Evolutionary conservation across 2,888 invertebrate species (phyloP).

Genomic region (Rhingia campestris): DNA sequence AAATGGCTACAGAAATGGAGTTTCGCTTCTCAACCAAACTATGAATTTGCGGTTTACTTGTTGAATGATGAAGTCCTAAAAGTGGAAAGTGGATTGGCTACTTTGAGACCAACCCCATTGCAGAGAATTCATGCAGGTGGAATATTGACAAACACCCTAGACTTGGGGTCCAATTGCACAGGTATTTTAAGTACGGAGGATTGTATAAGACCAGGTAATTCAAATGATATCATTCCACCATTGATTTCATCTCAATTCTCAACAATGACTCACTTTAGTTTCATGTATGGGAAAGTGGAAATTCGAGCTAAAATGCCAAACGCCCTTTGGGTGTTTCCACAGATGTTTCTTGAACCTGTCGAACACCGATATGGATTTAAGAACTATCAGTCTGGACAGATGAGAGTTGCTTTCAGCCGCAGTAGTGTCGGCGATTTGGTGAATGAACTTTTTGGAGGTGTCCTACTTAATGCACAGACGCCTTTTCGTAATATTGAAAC

Average conservation of each 20-base stretch:
- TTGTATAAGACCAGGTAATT: slow-evolving; percentile 76
- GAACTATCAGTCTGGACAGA: slow-evolving; percentile 86
- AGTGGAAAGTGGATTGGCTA: slow-evolving; percentile 75
- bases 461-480: slow-evolving; percentile 77
- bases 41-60: slow-evolving; percentile 78
- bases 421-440: slow-evolving; percentile 80
- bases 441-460: slow-evolving; percentile 77
- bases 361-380: slow-evolving; percentile 85
- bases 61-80: slow-evolving; percentile 74
- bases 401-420: slow-evolving; percentile 87
- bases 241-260: slow-evolving; percentile 86
- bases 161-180: slow-evolving; percentile 79
- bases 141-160: slow-evolving; percentile 38
- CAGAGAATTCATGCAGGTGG: slow-evolving; percentile 32
- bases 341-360: slow-evolving; percentile 87
- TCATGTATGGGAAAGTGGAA: slow-evolving; percentile 88
- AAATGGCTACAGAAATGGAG: slow-evolving; percentile 61
- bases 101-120: slow-evolving; percentile 75
- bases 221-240: slow-evolving; percentile 85
- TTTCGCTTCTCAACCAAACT: slow-evolving; percentile 72
- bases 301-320: slow-evolving; percentile 88
- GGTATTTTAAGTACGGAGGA: slow-evolving; percentile 77
- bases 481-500: slow-evolving; percentile 77
- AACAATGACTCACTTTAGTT: slow-evolving; percentile 88
- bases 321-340: slow-evolving; percentile 90